A percentile compares a stretch with the other conserved stretches of the same genome.
phyloP scores from a whole-genome alignment of 2,113 vertebrate genomes.

The Xyrauchen texanus region DNA sequence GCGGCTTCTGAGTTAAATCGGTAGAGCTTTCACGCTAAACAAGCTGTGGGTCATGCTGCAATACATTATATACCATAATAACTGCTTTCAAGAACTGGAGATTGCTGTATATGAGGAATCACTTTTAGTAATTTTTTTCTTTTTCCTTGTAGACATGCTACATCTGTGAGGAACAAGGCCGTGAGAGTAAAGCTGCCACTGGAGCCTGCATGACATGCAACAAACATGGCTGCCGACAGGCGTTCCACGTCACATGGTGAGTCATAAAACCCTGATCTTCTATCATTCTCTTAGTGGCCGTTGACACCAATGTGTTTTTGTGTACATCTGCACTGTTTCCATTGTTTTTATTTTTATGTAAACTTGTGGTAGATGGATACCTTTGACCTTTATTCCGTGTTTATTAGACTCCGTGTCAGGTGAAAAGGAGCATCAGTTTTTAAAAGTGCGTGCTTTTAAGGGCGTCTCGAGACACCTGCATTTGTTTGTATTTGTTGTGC shows the following conservation, averaged over 20 bases:
- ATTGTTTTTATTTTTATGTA: too few relatives aligned
- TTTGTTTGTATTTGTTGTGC: too few relatives aligned
- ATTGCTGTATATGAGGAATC: not conserved
- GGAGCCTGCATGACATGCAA: conserved; percentile 99
- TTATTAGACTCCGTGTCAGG: too few relatives aligned
- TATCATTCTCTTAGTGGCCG: too few relatives aligned
- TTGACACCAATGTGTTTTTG: too few relatives aligned
- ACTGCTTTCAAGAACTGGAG: conserved; percentile 25
- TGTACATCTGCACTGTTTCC: too few relatives aligned
- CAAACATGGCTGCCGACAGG: conserved; percentile 98
- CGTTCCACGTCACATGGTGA: conserved; percentile 99
- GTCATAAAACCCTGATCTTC: conserved; percentile 39
- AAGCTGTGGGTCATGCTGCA: conserved; percentile 7
- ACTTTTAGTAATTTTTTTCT: conserved; percentile 16
- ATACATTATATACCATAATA: conserved; percentile 35
- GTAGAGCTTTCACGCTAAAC: conserved; percentile 22
- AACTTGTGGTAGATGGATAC: too few relatives aligned
- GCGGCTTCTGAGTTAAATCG: conserved; percentile 26
- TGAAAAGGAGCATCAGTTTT: too few relatives aligned
- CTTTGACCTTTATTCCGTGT: too few relatives aligned
- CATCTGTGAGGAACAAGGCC: conserved; percentile 98
- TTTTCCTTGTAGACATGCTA: conserved; percentile 86
- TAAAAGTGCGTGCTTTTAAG: too few relatives aligned
- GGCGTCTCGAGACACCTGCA: too few relatives aligned
- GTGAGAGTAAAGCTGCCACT: conserved; percentile 97